phyloP scores from a whole-genome alignment of 2,888 invertebrate genomes.

The Apotomis turbidana region DNA sequence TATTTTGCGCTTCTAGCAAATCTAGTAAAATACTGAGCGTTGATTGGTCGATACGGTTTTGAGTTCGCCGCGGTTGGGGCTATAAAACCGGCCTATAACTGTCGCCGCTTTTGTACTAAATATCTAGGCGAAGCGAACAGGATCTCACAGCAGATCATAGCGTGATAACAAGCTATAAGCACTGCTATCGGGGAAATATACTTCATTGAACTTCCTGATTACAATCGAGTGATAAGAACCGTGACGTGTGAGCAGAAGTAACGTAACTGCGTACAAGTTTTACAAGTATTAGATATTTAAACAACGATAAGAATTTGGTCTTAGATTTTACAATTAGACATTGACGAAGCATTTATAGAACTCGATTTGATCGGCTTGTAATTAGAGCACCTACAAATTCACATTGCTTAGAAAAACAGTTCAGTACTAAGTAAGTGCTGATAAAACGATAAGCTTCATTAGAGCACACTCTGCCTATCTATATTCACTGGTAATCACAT shows the following conservation, averaged over 20 bases:
- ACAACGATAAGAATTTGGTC: conserved; percentile 6
- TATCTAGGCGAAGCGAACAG: conserved; percentile 52
- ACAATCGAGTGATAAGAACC: conserved; percentile 28
- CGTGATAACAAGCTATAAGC: conserved; percentile 41
- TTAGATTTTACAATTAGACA: not conserved
- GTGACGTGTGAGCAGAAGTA: conserved; percentile 22
- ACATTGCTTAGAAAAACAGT: too few relatives aligned
- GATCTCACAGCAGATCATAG: conserved; percentile 51
- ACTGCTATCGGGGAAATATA: conserved; percentile 32
- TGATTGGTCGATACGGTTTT: conserved; percentile 35
- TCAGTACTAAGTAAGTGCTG: too few relatives aligned
- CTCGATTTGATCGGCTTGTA: too few relatives aligned
- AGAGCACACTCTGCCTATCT: too few relatives aligned
- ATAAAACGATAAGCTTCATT: too few relatives aligned
- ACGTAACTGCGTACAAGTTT: conserved; percentile 3
- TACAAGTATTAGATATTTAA: conserved; percentile 2
- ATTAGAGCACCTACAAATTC: not conserved
- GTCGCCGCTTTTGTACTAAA: conserved; percentile 46
- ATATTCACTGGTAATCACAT: too few relatives aligned
- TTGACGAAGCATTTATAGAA: too few relatives aligned
- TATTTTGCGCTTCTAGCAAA: conserved; percentile 29
- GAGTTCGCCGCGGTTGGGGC: conserved; percentile 35
- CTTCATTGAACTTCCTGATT: conserved; percentile 23
- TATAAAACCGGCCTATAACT: conserved; percentile 53
- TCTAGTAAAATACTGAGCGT: conserved; percentile 26